phyloP scores from a whole-genome alignment of 2,797 vertebrate species.

The Myiotriccus ornatus region DNA sequence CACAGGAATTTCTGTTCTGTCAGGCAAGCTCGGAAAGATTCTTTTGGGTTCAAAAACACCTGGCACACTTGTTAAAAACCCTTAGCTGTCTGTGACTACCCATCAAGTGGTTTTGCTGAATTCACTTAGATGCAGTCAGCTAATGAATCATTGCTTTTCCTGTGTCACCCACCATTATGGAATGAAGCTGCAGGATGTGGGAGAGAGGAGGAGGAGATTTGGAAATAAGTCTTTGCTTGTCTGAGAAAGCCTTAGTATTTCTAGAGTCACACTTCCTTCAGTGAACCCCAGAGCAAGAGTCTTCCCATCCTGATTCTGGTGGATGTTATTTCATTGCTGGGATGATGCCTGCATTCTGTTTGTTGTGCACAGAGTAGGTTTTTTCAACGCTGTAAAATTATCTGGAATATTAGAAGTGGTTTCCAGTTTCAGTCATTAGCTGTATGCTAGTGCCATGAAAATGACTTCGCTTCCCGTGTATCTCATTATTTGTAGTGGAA shows the following conservation, averaged over 20 bases:
- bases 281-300: background rate
- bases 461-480: background rate
- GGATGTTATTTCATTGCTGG: background rate
- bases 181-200: background rate
- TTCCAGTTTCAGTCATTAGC: slow-evolving; percentile 3
- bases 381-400: background rate
- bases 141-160: background rate
- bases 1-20: background rate
- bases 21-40: background rate
- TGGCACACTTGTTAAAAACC: background rate
- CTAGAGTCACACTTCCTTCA: background rate
- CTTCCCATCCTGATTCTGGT: background rate
- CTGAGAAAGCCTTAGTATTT: background rate
- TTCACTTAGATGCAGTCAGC: background rate
- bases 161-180: background rate
- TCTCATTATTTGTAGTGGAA: slow-evolving; percentile 20
- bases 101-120: background rate
- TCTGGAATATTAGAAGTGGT: background rate
- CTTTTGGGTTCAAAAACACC: background rate
- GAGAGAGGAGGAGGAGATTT: background rate
- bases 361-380: background rate
- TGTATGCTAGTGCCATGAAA: background rate
- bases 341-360: background rate
- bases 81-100: background rate
- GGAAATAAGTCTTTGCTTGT: background rate